Base-by-base conservation (phyloP, 1,140 invertebrate genomes). In the Ips typographus region DNA sequence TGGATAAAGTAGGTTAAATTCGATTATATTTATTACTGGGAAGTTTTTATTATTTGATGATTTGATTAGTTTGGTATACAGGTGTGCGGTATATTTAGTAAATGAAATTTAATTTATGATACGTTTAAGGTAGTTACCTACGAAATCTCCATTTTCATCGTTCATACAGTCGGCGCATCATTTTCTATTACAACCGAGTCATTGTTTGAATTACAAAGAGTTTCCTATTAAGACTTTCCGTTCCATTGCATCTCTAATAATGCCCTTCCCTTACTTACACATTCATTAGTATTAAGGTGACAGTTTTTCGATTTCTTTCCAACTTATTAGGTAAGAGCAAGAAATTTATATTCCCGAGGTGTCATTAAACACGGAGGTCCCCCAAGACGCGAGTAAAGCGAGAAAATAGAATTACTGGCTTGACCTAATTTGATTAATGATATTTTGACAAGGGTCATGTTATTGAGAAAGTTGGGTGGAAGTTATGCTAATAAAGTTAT, bases 391-490 rank as follows among this genome's bases (percentile, higher is more conserved):
- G 22, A 22, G 22, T 22, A 22, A 22, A 22, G 22, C 22, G 0
- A 22, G 22, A 22, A 22, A 22, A 22, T 22, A 22, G 22, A 22
- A 6, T 49, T 22, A 22, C 3, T 47, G 22, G 43, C 42, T 47
- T 47, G 43, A 61, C 59, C 59, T 44, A 43, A 22, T 61, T 47
- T 43, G 7, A 37, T 61, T 47, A 44, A 61, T 47, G 38, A 61
- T 8, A 43, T 41, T 56, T 60, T 43, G 40, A 60, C 40, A 43
- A 60, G 58, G 58, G 41, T 60, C 43, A 61, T 61, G 49, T 61
- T 61, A 61, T 61, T 61, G 41, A 22, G n/a, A 61, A 61, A 61
- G 41, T 61, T 61, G 2, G n/a, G 8, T 61, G 42, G n/a, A 61
- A 47, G 43, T 61, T 44, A 61, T 44, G 59, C 59, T 61, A 61